Conservation (phyloP, 2,113 vertebrate species). For the Gymnogyps californianus region DNA sequence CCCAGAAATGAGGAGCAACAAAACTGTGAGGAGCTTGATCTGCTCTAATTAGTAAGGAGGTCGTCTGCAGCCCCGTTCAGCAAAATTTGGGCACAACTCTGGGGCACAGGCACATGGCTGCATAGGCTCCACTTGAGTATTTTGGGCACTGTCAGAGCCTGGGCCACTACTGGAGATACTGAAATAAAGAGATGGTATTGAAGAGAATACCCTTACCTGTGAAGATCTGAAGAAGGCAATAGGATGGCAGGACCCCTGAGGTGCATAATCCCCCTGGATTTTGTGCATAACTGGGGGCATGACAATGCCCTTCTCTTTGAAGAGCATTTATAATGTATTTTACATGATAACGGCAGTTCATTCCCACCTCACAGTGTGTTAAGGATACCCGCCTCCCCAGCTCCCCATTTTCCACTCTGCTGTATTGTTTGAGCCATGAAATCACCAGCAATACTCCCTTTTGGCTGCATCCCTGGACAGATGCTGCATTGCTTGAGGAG, state of each 20-base stretch:
- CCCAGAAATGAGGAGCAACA: neutral
- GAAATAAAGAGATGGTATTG: neutral
- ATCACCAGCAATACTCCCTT: neutral
- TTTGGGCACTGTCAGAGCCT: neutral
- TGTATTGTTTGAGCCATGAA: neutral
- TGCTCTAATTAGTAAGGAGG: neutral
- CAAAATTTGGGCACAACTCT: neutral
- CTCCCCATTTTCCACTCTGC: neutral
- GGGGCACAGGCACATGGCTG: neutral
- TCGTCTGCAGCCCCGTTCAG: fast-evolving
- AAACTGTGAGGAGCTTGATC: neutral
- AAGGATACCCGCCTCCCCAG: neutral
- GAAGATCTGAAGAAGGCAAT: neutral
- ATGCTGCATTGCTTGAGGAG: conserved; percentile 23
- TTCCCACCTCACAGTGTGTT: neutral
- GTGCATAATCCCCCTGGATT: neutral
- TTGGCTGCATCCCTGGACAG: conserved; percentile 22
- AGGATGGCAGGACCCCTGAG: neutral
- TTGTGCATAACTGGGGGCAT: neutral
- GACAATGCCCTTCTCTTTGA: neutral
- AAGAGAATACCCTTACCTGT: neutral
- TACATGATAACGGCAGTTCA: too few species aligned
- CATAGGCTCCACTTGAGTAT: neutral
- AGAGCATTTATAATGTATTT: neutral
- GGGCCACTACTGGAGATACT: neutral